Conservation (phyloP, 2,113 vertebrate species). For the Caracal caracal region DNA sequence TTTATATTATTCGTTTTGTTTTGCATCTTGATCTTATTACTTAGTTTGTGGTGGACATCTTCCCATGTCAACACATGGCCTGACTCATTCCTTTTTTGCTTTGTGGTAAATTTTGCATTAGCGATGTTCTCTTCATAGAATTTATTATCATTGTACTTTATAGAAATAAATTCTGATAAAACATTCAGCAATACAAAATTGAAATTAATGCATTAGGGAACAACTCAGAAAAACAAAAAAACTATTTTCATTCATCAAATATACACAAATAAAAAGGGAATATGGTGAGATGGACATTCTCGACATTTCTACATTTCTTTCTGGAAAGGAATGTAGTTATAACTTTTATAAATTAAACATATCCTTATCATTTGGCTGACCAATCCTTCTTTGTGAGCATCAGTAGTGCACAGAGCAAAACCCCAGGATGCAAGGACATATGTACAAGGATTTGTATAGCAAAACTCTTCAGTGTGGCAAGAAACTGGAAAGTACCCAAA, state of each 20-base stretch:
- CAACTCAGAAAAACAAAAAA: not conserved
- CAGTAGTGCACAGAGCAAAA: not conserved
- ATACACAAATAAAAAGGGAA: conserved; percentile 9
- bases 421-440: not conserved
- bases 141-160: not conserved
- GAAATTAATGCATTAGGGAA: conserved; percentile 44
- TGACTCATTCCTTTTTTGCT: not conserved
- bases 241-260: not conserved
- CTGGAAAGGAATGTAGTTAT: not conserved
- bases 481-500: not conserved
- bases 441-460: not conserved
- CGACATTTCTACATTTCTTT: not conserved
- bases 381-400: not conserved
- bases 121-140: not conserved
- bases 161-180: not conserved
- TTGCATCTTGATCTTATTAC: not conserved
- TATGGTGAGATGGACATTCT: not conserved
- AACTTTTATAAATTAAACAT: not conserved
- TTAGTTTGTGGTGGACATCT: not conserved
- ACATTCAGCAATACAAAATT: not conserved
- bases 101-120: not conserved
- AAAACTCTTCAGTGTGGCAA: not conserved
- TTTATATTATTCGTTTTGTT: not conserved
- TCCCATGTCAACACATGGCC: not conserved
- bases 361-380: not conserved